Evolutionary conservation across 2,797 vertebrate genomes (phyloP).

Genomic region (Neoniphon sammara): DNA sequence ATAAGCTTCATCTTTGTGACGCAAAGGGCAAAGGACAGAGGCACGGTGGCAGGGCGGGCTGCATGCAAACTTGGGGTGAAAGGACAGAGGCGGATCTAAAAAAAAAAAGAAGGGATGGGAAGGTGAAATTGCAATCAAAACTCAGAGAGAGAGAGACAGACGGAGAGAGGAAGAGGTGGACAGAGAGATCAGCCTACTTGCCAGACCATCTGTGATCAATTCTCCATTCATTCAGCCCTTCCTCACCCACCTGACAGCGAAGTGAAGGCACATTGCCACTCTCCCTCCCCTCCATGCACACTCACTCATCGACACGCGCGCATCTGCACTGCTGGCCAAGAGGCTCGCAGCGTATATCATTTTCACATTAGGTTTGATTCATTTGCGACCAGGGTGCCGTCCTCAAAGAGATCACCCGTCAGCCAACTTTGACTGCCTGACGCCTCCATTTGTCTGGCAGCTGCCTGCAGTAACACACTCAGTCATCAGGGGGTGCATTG

Average conservation of each 20-base stretch:
- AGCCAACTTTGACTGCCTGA: constrained; percentile 37
- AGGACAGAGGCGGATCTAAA: background rate
- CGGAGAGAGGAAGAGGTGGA: constrained; percentile 1
- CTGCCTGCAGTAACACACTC: constrained; percentile 33
- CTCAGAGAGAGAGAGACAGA: background rate
- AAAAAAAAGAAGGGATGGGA: background rate
- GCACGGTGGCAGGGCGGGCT: background rate
- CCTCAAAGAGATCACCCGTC: constrained; percentile 42
- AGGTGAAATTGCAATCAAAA: constrained; percentile 3
- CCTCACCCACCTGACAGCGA: background rate
- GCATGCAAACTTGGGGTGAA: background rate
- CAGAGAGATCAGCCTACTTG: no score
- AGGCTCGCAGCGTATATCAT: constrained; percentile 33
- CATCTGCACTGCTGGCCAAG: constrained; percentile 3
- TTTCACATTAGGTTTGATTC: constrained; percentile 60
- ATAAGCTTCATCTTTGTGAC: background rate
- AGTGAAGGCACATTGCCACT: constrained; percentile 10
- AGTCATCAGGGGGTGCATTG: constrained; percentile 27
- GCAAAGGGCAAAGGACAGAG: background rate
- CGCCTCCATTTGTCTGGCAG: constrained; percentile 30
- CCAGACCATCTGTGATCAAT: no score
- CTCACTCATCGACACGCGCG: constrained; percentile 5
- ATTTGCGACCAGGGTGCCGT: constrained; percentile 29
- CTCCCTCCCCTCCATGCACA: background rate
- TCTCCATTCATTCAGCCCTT: no score